phyloP scores from a whole-genome alignment of 2,113 vertebrate species.

The Thamnophis sirtalis region DNA sequence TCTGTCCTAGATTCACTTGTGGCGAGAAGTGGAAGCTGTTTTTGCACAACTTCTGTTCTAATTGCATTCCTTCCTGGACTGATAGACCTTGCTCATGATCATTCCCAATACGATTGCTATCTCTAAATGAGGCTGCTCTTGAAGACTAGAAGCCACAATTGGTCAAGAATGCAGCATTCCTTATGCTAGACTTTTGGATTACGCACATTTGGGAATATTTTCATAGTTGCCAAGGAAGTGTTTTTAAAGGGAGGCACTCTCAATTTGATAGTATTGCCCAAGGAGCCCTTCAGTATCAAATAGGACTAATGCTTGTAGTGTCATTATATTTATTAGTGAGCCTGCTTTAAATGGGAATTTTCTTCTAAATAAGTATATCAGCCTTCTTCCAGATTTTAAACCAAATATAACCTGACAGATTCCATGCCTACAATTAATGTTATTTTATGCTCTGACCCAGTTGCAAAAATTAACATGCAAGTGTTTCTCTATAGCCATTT shows the following conservation, averaged over 20 bases:
- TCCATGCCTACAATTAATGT: conserved; percentile 1
- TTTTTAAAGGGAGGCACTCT: neutral
- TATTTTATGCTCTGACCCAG: conserved; percentile 3
- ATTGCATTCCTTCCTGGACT: neutral
- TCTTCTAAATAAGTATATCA: neutral
- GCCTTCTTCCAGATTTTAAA: neutral
- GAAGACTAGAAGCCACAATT: neutral
- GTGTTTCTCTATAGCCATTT: conserved; percentile 1
- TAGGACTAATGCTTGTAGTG: neutral
- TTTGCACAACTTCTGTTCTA: neutral
- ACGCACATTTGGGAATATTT: neutral
- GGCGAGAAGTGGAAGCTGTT: neutral
- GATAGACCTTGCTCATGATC: neutral
- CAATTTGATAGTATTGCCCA: neutral
- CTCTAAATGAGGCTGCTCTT: neutral
- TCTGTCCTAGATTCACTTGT: neutral
- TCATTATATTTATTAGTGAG: neutral
- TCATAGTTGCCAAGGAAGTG: neutral
- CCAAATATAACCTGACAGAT: neutral
- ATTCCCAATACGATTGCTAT: neutral
- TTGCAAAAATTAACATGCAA: conserved; percentile 24
- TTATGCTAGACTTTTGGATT: neutral
- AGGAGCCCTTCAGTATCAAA: neutral
- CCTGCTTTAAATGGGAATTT: neutral
- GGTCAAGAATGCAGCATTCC: neutral